Base-by-base conservation (phyloP, 2,113 vertebrate genomes). In the Neotragus pygmaeus region DNA sequence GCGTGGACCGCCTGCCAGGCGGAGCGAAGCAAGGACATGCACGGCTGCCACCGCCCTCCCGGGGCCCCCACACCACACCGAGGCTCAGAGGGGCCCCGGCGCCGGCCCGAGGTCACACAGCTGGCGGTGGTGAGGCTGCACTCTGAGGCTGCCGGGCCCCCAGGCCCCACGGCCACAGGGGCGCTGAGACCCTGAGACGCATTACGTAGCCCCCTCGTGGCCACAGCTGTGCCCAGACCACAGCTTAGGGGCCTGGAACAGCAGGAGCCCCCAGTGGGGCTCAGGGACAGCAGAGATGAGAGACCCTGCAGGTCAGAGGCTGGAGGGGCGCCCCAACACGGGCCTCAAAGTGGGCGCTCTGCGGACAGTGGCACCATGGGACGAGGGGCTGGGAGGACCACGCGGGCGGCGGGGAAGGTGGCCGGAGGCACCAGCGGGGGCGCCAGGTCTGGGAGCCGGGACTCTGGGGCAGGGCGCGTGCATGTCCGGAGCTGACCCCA, bases 31-130 rank as follows among this genome's bases (percentile, higher is more conserved):
- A 0, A 47, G 15, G 73, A 33, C 57, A 53, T 92, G 97, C 96
- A 66, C 2, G 7, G 92, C 55, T 62, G 6, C 9, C 0, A 3
- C 14, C 81, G 1, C 21, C 75, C 70, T 83, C 88, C 64, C 5
- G 1, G 55, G 58, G 30, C 49, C 55, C 62, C 81, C 51, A 0
- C 70, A 1, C 53, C 3, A 30, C 39, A 7, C 88, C 3, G 36
- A 95, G 97, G 91, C 94, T 92, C 92, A 43, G 94, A 28, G 78
- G 66, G 91, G 95, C 57, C 49, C 0, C 17, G 19, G 2, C 15
- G 7, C 84, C 7, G 30, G 90, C 73, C 94, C 45, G 5, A 96
- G 88, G 96, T 97, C 97, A 97, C 95, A 98, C 83, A 95, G 97
- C 97, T 95, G 93, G 94, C 58, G 4, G 21, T 47, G 70, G 73